Conservation (phyloP, 1,140 invertebrate genomes). For the Prorops nasuta region DNA sequence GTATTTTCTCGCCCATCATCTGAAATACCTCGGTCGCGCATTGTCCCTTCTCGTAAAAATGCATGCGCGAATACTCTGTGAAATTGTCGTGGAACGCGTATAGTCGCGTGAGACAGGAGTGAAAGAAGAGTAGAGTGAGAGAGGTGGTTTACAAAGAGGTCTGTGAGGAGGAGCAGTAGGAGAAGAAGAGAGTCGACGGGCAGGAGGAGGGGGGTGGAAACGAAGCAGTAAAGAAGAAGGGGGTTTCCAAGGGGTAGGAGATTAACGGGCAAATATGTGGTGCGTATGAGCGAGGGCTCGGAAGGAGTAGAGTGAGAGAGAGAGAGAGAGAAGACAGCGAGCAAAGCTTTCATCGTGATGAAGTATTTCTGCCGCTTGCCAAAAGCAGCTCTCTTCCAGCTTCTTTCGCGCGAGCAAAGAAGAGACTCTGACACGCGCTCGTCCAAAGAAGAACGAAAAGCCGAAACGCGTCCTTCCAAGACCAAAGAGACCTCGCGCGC, state of each 20-base stretch:
- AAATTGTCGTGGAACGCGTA: constrained; percentile 7
- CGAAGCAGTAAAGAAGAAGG: neutral
- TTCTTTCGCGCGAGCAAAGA: constrained; percentile 25
- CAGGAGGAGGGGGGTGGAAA: constrained; percentile 3
- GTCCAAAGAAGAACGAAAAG: constrained; percentile 6
- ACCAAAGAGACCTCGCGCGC: no score
- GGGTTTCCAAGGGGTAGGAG: no score
- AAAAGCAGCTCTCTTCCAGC: constrained; percentile 14
- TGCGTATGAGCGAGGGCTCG: constrained; percentile 6
- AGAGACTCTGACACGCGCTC: constrained; percentile 25
- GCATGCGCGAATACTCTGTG: neutral
- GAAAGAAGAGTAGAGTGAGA: constrained; percentile 11
- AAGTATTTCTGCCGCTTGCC: constrained; percentile 39
- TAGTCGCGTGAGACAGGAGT: constrained; percentile 12
- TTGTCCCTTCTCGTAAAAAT: neutral
- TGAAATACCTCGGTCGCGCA: constrained; percentile 13
- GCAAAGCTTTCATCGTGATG: constrained; percentile 49
- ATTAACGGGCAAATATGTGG: no score
- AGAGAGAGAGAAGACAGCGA: neutral
- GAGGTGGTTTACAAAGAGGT: constrained; percentile 12
- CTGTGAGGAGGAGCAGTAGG: neutral
- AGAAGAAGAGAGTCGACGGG: neutral
- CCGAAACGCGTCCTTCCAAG: no score
- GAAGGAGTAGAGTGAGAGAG: constrained; percentile 15
- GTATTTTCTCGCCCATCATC: constrained; percentile 8